Conservation (phyloP, 2,888 invertebrate genomes). For the Zygaena filipendulae region DNA sequence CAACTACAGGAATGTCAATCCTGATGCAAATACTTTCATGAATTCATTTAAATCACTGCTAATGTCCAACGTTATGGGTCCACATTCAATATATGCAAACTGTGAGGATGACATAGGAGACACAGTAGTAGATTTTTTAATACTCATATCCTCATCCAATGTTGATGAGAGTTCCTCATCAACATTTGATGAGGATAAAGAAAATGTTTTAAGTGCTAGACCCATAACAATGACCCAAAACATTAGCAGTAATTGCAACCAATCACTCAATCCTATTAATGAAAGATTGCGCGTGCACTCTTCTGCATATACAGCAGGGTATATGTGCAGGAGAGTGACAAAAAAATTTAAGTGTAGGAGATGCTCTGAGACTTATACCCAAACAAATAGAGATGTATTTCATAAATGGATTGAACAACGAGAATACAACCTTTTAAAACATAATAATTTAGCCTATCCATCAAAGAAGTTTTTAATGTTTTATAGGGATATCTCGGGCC, state of each 20-base stretch:
- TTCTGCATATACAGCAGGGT: slow-evolving; percentile 12
- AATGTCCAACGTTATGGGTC: slow-evolving; percentile 12
- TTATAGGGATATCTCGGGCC: slow-evolving; percentile 2
- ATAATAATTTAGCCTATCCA: slow-evolving; percentile 9
- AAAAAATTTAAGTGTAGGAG: slow-evolving; percentile 6
- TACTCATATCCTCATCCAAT: too few species aligned
- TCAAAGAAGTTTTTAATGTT: slow-evolving; percentile 4
- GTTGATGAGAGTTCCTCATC: too few species aligned
- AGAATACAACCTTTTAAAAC: slow-evolving; percentile 11
- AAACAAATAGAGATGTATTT: slow-evolving; percentile 2
- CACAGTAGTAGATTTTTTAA: background rate
- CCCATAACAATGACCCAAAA: too few species aligned
- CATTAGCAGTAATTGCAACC: too few species aligned
- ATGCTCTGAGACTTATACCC: slow-evolving; percentile 4
- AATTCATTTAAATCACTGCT: slow-evolving; percentile 17
- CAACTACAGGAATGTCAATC: slow-evolving; percentile 18
- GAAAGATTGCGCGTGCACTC: slow-evolving; percentile 10
- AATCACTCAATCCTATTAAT: too few species aligned
- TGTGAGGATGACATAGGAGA: background rate
- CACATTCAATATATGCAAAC: slow-evolving; percentile 9
- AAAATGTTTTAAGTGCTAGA: slow-evolving; percentile 4
- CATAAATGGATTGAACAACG: slow-evolving; percentile 7
- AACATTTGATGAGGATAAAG: background rate
- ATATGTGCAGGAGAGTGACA: slow-evolving; percentile 9
- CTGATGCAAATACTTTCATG: slow-evolving; percentile 15